These are phyloP conservation scores for Drosophila lacertosa DNA, from an alignment of 1,140 invertebrate genomes.

Conservation along the genomic window DNA sequence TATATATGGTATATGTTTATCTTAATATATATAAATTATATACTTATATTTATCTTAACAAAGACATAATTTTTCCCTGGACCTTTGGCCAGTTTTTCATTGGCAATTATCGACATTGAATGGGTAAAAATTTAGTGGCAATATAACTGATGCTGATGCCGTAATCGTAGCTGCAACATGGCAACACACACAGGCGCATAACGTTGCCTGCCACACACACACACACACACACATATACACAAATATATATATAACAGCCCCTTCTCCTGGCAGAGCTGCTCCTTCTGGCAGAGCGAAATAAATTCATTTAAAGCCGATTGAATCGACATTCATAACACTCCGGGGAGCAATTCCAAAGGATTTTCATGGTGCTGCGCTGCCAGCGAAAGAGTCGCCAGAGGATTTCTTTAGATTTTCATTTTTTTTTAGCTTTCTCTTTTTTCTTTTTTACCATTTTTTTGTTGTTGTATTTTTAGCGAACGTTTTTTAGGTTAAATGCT, in stretches of 20 bases:
- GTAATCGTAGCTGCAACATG: constrained; percentile 33
- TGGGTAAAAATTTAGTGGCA: constrained; percentile 1
- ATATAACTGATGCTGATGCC: constrained; percentile 17
- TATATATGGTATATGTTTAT: no score
- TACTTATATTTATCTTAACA: no score
- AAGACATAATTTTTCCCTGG: background rate
- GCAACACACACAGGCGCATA: constrained; percentile 2
- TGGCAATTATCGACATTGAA: constrained; percentile 42
- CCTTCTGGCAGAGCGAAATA: constrained; percentile 62
- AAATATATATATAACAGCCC: no score
- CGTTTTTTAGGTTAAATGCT: constrained; percentile 69
- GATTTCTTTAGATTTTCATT: constrained; percentile 80
- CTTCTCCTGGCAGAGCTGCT: constrained; percentile 4
- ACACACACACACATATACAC: no score
- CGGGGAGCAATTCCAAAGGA: constrained; percentile 83
- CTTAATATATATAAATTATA: no score
- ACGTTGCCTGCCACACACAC: background rate
- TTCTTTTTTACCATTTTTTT: constrained; percentile 3
- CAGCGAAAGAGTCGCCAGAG: constrained; percentile 71
- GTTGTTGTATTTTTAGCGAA: constrained; percentile 9
- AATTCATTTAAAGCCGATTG: constrained; percentile 84
- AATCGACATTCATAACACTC: constrained; percentile 84
- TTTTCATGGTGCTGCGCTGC: constrained; percentile 75
- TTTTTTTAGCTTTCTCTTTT: constrained; percentile 45
- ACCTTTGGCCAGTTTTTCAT: constrained; percentile 23